A percentile compares a stretch with the other conserved stretches of the same genome.
Evolutionary conservation across 2,113 vertebrate genomes (phyloP).

Genomic region (Catharus fuscescens): DNA sequence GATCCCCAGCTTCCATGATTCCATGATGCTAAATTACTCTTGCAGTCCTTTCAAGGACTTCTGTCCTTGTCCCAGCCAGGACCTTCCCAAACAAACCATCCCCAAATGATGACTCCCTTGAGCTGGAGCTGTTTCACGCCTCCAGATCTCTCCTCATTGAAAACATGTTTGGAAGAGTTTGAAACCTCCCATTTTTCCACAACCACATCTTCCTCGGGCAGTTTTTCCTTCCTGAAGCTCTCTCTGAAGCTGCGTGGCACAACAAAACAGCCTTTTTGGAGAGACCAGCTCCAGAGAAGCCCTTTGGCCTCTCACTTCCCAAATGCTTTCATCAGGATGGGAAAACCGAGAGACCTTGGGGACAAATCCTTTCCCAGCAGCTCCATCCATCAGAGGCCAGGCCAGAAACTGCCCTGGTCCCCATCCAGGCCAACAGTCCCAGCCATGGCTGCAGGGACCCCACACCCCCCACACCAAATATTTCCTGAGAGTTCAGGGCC

Average conservation of each 20-base stretch:
- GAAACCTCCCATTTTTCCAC: background rate
- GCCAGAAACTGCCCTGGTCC: background rate
- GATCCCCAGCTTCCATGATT: too few species aligned
- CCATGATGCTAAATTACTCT: too few species aligned
- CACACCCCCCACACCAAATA: background rate
- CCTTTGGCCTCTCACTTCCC: background rate
- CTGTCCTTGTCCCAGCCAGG: background rate
- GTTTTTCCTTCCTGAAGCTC: background rate
- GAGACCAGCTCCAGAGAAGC: background rate
- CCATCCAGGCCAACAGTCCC: background rate
- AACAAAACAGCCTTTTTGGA: background rate
- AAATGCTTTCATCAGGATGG: background rate
- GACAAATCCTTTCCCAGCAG: constrained; percentile 8
- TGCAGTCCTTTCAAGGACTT: background rate
- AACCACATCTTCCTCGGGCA: background rate
- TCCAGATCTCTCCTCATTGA: background rate
- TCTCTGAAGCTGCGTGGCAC: background rate
- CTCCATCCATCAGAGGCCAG: background rate
- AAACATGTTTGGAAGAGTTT: background rate
- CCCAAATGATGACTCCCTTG: background rate
- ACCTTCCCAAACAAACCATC: background rate
- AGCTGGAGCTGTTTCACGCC: background rate
- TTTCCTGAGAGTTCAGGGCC: background rate
- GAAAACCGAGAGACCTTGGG: background rate
- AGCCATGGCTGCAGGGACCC: background rate